Evolutionary conservation across 2,888 invertebrate genomes (phyloP), one percentile per base, ranked within the genome.

Genomic region (Dilophus febrilis): DNA sequence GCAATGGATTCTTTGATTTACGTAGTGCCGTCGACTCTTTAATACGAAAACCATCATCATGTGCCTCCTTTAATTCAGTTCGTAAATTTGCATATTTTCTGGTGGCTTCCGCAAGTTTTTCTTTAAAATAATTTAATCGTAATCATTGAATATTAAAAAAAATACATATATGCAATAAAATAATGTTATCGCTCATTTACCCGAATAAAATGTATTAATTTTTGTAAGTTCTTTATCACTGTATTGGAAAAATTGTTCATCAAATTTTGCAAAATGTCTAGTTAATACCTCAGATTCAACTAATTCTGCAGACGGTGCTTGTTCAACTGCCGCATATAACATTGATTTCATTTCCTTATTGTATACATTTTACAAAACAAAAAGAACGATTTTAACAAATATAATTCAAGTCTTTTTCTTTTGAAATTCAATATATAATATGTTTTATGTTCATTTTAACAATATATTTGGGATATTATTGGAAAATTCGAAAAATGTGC

Each of bases 301-400:
- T 40, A 74, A 68, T 58, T 86, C 86, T 11, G 75, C 66, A 3
- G 80, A 77, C 1, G 84, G 84, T 1, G 82, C 74, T 51, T 78
- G 72, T 52, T 86, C 84, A 44, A 82, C 72, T 3, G 79, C 77
- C 48, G 74, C 70, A 58, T 88, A 87, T 27, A 88, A 61, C 72
- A 85, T 76, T 4, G 75, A 74, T 56, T 87, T 88, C 78, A 87
- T 82, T 56, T 79, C 77, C 84, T 85, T n/a, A n/a, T n/a, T n/a
- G n/a, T n/a, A n/a, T n/a, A n/a, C n/a, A n/a, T n/a, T n/a, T n/a
- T n/a, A n/a, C n/a, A n/a, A n/a, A n/a, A n/a, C n/a, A n/a, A n/a
- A n/a, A n/a, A n/a, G n/a, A n/a, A n/a, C n/a, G n/a, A n/a, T n/a
- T n/a, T n/a, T n/a, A n/a, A n/a, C n/a, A n/a, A n/a, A n/a, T n/a